Evolutionary conservation across 2,888 invertebrate genomes (phyloP), one percentile per base, ranked within the genome.

Genomic region (Polylopha cassiicola): DNA sequence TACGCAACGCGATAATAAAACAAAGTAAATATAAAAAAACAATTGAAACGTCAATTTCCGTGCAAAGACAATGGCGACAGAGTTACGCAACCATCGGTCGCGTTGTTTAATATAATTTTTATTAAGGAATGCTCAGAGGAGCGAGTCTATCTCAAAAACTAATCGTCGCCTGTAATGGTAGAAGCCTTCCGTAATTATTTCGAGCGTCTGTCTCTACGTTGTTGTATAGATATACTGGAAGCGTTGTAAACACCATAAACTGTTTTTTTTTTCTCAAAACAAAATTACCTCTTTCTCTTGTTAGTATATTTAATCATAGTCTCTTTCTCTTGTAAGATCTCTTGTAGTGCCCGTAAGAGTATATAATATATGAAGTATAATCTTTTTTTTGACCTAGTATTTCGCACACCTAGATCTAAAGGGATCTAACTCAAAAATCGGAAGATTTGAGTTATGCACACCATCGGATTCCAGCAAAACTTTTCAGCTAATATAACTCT

Each of bases 121-220:
- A 77, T 78, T 76, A 77, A 78, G 73, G 71, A 68, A 77, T 64
- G 76, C 61, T 68, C 78, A 75, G 73, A 73, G 73, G 59, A 70
- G 76, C 73, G 75, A 27, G 62, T 67, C 78, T 82, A 84, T 85
- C 84, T 73, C 41, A 37, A 41, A 55, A 39, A 61, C 70, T 79
- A 81, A 82, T 85, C 82, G 81, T 84, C 84, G 71, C 76, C 73
- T 58, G 65, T 74, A 73, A 73, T 82, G 73, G 76, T 74, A 73
- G 73, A 68, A 67, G 72, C 61, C 67, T 70, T 69, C 70, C 71
- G 76, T 78, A 82, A 85, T 85, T 85, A 84, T 81, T 80, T 78
- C 68, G 53, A 74, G 73, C 64, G 64, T 63, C 64, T 67, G 55
- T 57, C 51, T 59, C 63, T 58, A n/a, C n/a, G 47, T 59, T 48